Evolutionary conservation across 2,113 vertebrate species (phyloP).

Genomic region (Rhea americana): DNA sequence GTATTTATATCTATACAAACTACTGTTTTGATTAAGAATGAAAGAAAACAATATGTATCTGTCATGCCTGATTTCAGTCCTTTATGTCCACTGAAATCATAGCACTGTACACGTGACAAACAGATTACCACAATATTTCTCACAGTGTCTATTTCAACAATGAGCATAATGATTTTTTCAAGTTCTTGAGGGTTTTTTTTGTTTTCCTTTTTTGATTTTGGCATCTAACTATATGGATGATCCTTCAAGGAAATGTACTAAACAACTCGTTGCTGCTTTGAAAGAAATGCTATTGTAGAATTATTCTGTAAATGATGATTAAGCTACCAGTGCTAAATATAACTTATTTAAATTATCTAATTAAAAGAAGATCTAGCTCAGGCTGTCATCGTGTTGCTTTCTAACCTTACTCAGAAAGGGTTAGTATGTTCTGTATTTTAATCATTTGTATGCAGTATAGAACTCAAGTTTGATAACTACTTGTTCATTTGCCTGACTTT

Average conservation of each 20-base stretch:
- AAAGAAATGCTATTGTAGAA: neutral
- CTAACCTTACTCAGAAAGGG: neutral
- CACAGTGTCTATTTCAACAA: neutral
- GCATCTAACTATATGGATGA: neutral
- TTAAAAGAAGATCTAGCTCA: conserved; percentile 52
- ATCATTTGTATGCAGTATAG: conserved; percentile 57
- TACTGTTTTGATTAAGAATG: neutral
- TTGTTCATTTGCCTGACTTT: neutral
- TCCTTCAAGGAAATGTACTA: neutral
- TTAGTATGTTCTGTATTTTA: conserved; percentile 40
- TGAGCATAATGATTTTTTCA: neutral
- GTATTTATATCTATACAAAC: neutral
- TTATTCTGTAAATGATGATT: neutral
- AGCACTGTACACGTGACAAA: too few species aligned
- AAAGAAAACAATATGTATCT: neutral
- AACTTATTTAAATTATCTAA: neutral
- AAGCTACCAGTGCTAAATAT: neutral
- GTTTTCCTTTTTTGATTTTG: neutral
- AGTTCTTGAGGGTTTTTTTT: too few species aligned
- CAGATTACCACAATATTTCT: neutral
- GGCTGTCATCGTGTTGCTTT: conserved; percentile 24
- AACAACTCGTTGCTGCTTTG: neutral
- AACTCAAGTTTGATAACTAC: neutral
- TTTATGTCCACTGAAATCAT: neutral
- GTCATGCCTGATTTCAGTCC: neutral